These are phyloP conservation scores for Heliothis peltigera DNA, from an alignment of 2,888 invertebrate species.

Conservation along the genomic window DNA sequence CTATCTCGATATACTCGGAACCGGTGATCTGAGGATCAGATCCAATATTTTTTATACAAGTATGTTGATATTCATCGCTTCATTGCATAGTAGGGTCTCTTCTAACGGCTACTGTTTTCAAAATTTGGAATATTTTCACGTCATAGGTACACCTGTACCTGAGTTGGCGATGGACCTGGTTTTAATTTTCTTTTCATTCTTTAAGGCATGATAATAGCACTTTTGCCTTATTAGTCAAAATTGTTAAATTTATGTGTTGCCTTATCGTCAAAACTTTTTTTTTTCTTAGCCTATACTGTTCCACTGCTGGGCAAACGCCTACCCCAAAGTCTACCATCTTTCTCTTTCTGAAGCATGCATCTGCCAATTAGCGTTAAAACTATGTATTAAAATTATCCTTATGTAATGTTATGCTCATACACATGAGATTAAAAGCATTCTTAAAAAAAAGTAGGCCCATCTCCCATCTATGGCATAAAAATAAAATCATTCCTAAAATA, in stretches of 20 bases:
- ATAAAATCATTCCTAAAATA: not conserved
- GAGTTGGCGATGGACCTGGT: not conserved
- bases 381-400: no score
- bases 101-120: constrained; percentile 42
- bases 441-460: not conserved
- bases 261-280: no score
- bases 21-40: constrained; percentile 34
- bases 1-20: constrained; percentile 55
- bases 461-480: not conserved
- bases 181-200: not conserved
- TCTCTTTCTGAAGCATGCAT: no score
- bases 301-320: no score
- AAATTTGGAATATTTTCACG: constrained; percentile 9
- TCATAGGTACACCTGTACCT: constrained; percentile 4
- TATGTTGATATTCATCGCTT: constrained; percentile 42
- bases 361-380: no score
- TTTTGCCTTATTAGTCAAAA: no score
- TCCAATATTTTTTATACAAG: constrained; percentile 29
- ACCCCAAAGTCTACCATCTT: no score
- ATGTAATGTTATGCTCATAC: no score
- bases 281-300: no score
- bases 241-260: no score
- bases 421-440: no score
- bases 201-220: not conserved
- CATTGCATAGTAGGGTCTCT: constrained; percentile 26